Base-by-base conservation (phyloP, 2,888 invertebrate species). In the Athrips mouffetella region DNA sequence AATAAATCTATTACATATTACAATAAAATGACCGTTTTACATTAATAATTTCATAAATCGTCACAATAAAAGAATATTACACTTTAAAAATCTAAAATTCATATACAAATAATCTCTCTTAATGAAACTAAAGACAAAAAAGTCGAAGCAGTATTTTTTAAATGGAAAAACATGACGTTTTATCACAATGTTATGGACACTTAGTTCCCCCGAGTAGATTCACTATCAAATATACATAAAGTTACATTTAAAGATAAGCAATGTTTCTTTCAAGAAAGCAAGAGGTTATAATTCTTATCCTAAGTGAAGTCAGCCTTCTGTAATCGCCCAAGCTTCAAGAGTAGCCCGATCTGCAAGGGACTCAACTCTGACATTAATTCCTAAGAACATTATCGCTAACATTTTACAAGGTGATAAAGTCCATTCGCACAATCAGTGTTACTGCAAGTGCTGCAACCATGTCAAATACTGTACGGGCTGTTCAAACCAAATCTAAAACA, bases 181-280 rank as follows among this genome's bases (percentile, higher is more conserved):
- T 87, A 88, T 88, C 87, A 88, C 87, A 88, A 86, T 80, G 79
- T 84, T 85, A 86, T 78, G 82, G 86, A 84, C 80, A 78, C 77
- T 70, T 73, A 70, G 74, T 72, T 80, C 80, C 77, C 45, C 72
- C 79, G n/a, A 77, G 81, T 79, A 78, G 77, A 76, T 78, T 82
- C 73, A 74, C 80, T 80, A 77, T 73, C 79, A 83, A 86, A 85
- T 86, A 85, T 86, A 87, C 85, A 86, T 83, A 84, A 75, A 85
- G 82, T 81, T 83, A 84, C 70, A 76, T 76, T 76, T 77, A 78
- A 78, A 80, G 67, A 70, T 78, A 77, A 79, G 78, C 78, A 74
- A n/a, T 62, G 66, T 62, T 72, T 59, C 63, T 82, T 78, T 87
- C 83, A 85, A 85, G 69, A 82, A 85, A 87, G 86, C 86, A 86